Base-by-base conservation (phyloP, 2,797 vertebrate genomes). In the Notolepis coatsorum region DNA sequence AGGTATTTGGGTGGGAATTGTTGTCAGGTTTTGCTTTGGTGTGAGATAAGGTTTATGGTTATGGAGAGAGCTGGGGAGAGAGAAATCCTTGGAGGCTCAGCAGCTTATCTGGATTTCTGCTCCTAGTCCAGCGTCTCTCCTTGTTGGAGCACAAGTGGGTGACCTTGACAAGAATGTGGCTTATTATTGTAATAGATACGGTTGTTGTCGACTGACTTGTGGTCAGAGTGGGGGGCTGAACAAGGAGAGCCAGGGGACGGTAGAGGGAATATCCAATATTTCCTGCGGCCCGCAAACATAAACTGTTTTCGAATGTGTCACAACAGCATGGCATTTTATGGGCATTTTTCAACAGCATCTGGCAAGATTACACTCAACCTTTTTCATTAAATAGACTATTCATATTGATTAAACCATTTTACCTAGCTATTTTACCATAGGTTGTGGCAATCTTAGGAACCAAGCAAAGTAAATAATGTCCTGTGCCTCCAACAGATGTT, bases 141-240 rank as follows among this genome's bases (percentile, higher is more conserved):
- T 71, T 67, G 71, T 73, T 41, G 7, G 59, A 79, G 61, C 50
- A 6, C 73, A 73, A 80, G 75, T 77, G 68, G 73, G 76, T 91
- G 90, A 93, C 90, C 91, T 92, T 91, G 89, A 91, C 85, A 77
- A 88, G 92, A 91, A 91, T 90, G 88, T 86, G 82, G 86, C 84
- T 88, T 83, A 88, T 88, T 90, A 84, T 87, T 87, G 91, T 83
- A 91, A 90, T 83, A 86, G 88, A 91, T 86, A 85, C 80, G 60
- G 79, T 79, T 89, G 82, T 81, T 88, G 84, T 86, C 77, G 68
- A 66, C 66, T 89, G 83, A 89, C 81, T 84, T 84, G 27, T 83
- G 83, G 83, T 85, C 84, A 51, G 53, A 68, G 77, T 17, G 67
- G 68, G 77, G 50, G 59, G 65, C 72, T 68, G 74, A 88, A 80